Evolutionary conservation across 1,140 invertebrate genomes (phyloP).

Genomic region (Trigoniulus corallinus): DNA sequence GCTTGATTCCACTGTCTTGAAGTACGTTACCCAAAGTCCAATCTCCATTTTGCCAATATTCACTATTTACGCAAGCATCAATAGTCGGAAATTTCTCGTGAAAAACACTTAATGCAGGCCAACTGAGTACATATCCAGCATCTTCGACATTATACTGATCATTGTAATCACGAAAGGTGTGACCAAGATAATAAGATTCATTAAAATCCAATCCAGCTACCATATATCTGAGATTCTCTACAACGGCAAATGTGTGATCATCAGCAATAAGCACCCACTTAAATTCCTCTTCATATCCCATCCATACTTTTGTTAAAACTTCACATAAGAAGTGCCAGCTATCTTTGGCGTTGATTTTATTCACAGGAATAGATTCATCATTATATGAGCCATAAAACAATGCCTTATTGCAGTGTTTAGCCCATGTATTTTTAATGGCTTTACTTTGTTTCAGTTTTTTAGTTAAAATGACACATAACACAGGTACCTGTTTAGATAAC

Average conservation of each 20-base stretch:
- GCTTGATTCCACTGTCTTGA: conserved; percentile 8
- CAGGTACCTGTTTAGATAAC: conserved; percentile 10
- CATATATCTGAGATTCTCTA: conserved; percentile 24
- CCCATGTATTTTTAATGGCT: conserved; percentile 17
- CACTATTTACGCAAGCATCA: background rate
- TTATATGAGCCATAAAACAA: conserved; percentile 15
- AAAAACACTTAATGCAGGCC: conserved; percentile 8
- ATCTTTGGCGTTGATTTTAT: conserved; percentile 10
- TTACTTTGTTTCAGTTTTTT: conserved; percentile 11
- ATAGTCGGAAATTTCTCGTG: background rate
- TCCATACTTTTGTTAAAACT: conserved; percentile 11
- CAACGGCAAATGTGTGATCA: conserved; percentile 26
- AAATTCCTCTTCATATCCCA: conserved; percentile 18
- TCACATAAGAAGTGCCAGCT: conserved; percentile 14
- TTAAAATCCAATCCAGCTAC: conserved; percentile 14
- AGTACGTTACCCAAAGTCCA: conserved; percentile 13
- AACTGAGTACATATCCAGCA: conserved; percentile 15
- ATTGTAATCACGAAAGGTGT: conserved; percentile 14
- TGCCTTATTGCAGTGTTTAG: conserved; percentile 16
- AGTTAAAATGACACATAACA: conserved; percentile 16
- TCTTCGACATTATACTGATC: conserved; percentile 15
- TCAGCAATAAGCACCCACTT: conserved; percentile 29
- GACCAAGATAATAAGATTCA: conserved; percentile 15
- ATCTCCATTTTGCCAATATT: conserved; percentile 8
- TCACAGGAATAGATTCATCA: conserved; percentile 16